These are phyloP conservation scores for Chamaetylas fuelleborni DNA, from an alignment of 2,113 vertebrate species.

Conservation along the genomic window DNA sequence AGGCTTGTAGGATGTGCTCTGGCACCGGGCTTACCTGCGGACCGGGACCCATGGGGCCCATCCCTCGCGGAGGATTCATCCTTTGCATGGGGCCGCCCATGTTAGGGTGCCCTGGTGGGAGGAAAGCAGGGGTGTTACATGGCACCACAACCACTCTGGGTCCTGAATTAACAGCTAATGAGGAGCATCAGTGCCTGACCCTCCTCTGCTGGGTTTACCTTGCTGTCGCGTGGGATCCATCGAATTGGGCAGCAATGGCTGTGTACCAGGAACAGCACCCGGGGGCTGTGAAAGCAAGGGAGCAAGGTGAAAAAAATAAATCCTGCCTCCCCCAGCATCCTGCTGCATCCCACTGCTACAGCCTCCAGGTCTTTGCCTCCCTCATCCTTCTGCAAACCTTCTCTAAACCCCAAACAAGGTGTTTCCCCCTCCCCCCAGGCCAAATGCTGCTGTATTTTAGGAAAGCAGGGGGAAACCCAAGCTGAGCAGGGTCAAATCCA, in stretches of 20 bases:
- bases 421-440: background rate
- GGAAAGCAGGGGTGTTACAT: background rate
- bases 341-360: background rate
- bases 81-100: constrained; percentile 97
- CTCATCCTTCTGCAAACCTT: background rate
- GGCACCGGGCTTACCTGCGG: constrained; percentile 85
- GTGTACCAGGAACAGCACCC: constrained; percentile 92
- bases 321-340: background rate
- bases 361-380: background rate
- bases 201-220: constrained; percentile 72
- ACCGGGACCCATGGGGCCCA: constrained; percentile 97
- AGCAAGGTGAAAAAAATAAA: background rate
- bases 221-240: constrained; percentile 98
- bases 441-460: background rate
- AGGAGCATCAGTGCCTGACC: rapidly evolving
- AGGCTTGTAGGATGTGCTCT: background rate
- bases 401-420: background rate
- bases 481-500: background rate
- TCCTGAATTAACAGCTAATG: background rate
- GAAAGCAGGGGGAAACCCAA: background rate
- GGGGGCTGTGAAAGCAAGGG: constrained; percentile 81
- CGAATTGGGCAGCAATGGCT: constrained; percentile 94
- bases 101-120: constrained; percentile 85
- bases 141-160: background rate
- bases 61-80: constrained; percentile 96